Conservation (phyloP, 2,888 invertebrate species). For the Nymphalis c-album region DNA sequence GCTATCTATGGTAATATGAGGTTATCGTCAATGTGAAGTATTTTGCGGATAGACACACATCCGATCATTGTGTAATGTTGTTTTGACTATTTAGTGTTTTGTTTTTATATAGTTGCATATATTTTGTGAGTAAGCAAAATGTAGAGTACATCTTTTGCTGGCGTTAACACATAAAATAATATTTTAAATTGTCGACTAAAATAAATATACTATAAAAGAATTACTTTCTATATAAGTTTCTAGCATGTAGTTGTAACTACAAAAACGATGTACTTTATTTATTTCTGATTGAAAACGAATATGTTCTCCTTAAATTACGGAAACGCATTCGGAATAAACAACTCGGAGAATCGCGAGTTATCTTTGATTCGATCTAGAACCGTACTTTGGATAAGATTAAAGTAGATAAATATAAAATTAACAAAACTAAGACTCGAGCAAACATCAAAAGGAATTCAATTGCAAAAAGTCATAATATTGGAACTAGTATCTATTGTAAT, state of each 20-base stretch:
- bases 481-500: neutral
- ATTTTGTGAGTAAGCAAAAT: too few relatives aligned
- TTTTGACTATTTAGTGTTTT: neutral
- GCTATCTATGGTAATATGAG: constrained; percentile 30
- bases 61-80: neutral
- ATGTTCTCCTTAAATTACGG: too few relatives aligned
- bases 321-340: too few relatives aligned
- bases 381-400: neutral
- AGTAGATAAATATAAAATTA: neutral
- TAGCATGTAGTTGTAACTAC: too few relatives aligned
- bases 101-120: too few relatives aligned
- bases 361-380: neutral
- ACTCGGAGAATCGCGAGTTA: neutral
- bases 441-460: neutral
- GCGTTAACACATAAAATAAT: too few relatives aligned
- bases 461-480: neutral
- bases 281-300: too few relatives aligned
- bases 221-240: too few relatives aligned
- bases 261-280: neutral
- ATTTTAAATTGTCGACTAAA: too few relatives aligned
- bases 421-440: too few relatives aligned
- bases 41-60: constrained; percentile 20
- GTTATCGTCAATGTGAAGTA: constrained; percentile 31
- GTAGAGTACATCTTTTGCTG: too few relatives aligned
- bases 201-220: too few relatives aligned